These are phyloP conservation scores for Corvus hawaiiensis DNA, from an alignment of 2,113 vertebrate genomes.

Conservation along the genomic window DNA sequence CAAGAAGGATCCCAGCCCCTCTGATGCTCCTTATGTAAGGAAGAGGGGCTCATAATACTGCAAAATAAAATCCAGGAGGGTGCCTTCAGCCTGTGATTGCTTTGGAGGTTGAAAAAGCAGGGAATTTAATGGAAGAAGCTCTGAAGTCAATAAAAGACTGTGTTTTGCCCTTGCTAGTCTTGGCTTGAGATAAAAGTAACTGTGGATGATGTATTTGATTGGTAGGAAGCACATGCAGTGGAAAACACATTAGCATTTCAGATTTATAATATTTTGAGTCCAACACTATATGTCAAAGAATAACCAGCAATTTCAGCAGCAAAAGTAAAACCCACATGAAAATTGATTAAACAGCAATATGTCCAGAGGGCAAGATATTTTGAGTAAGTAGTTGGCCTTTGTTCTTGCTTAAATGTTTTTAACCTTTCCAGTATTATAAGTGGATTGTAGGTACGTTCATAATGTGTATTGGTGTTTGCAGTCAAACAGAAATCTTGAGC, in stretches of 20 bases:
- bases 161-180: conserved; percentile 1
- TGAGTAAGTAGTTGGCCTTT: not conserved
- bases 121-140: conserved; percentile 1
- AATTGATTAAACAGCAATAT: not conserved
- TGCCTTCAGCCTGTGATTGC: not conserved
- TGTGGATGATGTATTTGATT: not conserved
- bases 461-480: not conserved
- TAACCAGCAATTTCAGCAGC: not conserved
- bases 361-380: not conserved
- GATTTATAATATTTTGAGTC: not conserved
- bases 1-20: not conserved
- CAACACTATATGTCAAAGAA: not conserved
- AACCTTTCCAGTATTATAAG: not conserved
- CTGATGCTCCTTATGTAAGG: not conserved
- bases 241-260: conserved; percentile 15
- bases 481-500: not conserved
- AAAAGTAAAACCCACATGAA: not conserved
- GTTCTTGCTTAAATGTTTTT: not conserved
- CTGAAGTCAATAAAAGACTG: not conserved
- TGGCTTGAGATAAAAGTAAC: conserved; percentile 37
- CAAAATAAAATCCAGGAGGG: not conserved
- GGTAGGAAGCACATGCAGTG: not conserved
- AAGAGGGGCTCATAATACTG: not conserved
- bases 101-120: not conserved
- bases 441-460: not conserved